Conservation (phyloP, 2,888 invertebrate species). For the Synergus gifuensis region DNA sequence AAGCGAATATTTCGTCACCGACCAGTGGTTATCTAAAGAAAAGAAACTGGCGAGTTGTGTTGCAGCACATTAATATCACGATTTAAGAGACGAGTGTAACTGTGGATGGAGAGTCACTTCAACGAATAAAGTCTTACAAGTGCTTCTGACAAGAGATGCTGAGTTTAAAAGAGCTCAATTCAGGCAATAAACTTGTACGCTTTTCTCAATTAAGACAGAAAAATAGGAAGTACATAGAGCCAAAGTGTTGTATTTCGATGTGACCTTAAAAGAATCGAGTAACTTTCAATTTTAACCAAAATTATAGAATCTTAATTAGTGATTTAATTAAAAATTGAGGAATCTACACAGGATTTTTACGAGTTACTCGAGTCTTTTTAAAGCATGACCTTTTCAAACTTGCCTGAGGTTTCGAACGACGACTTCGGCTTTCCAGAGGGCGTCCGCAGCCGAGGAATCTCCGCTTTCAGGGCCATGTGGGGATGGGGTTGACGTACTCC, state of each 20-base stretch:
- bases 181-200: background rate
- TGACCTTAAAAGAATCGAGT: background rate
- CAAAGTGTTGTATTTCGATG: background rate
- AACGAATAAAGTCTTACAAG: background rate
- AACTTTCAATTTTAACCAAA: background rate
- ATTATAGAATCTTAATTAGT: no score
- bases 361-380: background rate
- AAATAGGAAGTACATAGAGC: background rate
- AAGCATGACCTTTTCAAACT: background rate
- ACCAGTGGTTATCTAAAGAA: background rate
- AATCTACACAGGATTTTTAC: no score
- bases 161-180: background rate
- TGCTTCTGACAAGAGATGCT: background rate
- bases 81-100: background rate
- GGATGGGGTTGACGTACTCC: conserved; percentile 70
- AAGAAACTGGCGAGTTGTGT: background rate
- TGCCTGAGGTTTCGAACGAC: conserved; percentile 80
- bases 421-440: conserved; percentile 78
- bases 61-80: background rate
- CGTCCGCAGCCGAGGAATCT: conserved; percentile 74
- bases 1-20: background rate
- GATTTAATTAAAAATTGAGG: background rate
- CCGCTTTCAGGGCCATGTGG: conserved; percentile 66
- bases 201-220: background rate
- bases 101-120: background rate